Evolutionary conservation across 2,888 invertebrate genomes (phyloP), one percentile per base, ranked within the genome.

Genomic region (Leptinotarsa juncta): DNA sequence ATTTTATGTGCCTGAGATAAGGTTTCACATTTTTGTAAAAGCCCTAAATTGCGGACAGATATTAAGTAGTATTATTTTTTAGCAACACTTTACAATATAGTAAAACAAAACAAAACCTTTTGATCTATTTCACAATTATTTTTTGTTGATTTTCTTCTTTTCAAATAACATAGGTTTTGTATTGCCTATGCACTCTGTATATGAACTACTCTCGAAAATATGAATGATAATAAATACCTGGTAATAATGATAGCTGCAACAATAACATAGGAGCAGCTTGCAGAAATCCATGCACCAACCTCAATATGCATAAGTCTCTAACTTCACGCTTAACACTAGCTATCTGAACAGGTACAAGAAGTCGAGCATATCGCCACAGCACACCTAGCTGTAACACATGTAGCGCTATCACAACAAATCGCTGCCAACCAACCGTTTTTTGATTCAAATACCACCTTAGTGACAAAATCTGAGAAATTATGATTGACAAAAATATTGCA

Each of bases 211-310:
- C 42, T 23, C 53, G 23, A 67, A 51, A 55, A 16, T 42, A 10
- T 42, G 42, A 42, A 42, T 42, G 32, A 70, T 71, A 32, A 20
- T 68, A 73, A 42, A 80, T 81, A 71, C 82, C 81, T 73, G 86
- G 83, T 71, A 96, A 88, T 65, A 96, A 90, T 86, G 95, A 95
- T 50, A 95, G 88, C 84, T 96, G 96, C 16, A 97, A 89, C 4
- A 96, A 89, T 74, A 97, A 87, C 94, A 97, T 95, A 1, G 97
- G 97, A 10, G 96, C 95, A 18, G 96, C 96, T 86, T 96, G 94
- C 83, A 95, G 93, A 87, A 97, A 96, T 18, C 95, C 96, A 87
- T 96, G 96, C 55, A 96, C 92, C 79, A 97, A 88, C 3, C 97
- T 90, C 32, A 97, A 89, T 89, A 96, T 93, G 89, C 92, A 93